Conservation (phyloP, 1,140 invertebrate species). For the Micrasema longulum region DNA sequence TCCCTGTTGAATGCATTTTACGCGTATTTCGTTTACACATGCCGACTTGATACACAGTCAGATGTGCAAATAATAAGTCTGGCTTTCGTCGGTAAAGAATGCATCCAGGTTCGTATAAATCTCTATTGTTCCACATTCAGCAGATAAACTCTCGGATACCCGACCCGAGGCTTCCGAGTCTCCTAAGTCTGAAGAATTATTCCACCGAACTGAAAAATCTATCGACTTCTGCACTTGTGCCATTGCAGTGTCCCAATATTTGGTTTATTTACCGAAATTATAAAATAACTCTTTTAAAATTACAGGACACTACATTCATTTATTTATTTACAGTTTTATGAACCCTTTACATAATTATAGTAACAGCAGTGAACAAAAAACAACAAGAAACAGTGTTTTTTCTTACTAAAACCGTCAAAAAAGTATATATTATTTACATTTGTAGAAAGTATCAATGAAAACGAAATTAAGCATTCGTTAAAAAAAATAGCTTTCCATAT, state of each 20-base stretch:
- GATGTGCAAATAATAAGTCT: conserved; percentile 32
- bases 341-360: no score
- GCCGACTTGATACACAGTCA: conserved; percentile 1
- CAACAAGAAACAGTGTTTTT: no score
- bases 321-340: no score
- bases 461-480: no score
- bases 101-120: conserved; percentile 23
- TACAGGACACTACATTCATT: no score
- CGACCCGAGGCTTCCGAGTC: not conserved
- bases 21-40: conserved; percentile 5
- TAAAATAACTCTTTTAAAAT: no score
- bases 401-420: no score
- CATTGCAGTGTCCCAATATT: not conserved
- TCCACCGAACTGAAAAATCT: no score
- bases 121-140: conserved; percentile 31
- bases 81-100: conserved; percentile 26
- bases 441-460: no score
- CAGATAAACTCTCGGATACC: conserved; percentile 5
- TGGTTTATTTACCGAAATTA: not conserved
- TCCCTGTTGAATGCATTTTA: conserved; percentile 2
- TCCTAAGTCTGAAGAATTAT: not conserved
- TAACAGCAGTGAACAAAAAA: no score
- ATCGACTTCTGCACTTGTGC: not conserved
- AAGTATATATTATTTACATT: no score
- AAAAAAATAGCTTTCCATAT: no score